Percentiles rank a stretch among this genome's conserved stretches.
phyloP scores from a whole-genome alignment of 2,797 vertebrate genomes.

The Dallia pectoralis region DNA sequence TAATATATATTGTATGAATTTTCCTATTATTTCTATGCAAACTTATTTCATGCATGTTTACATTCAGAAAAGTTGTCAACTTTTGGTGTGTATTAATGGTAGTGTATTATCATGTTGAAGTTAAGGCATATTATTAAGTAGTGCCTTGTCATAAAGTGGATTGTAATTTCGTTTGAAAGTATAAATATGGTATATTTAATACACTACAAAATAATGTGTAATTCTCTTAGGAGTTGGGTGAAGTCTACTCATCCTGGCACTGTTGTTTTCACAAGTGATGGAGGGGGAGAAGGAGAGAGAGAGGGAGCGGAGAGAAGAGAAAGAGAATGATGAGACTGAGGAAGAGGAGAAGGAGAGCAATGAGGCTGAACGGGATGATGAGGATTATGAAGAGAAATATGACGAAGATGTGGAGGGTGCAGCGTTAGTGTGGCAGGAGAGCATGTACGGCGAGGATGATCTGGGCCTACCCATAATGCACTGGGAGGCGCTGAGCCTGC shows the following conservation, averaged over 20 bases:
- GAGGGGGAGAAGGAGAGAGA: conserved; percentile 72
- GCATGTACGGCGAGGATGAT: conserved; percentile 59
- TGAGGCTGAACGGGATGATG: conserved; percentile 43
- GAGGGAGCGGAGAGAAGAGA: conserved; percentile 68
- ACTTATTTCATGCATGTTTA: too few relatives aligned
- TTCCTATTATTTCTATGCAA: too few relatives aligned
- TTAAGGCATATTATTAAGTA: background rate
- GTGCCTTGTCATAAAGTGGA: background rate
- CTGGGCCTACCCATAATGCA: conserved; percentile 80
- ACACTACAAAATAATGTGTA: background rate
- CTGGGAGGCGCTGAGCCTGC: conserved; percentile 78
- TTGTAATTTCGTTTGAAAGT: background rate
- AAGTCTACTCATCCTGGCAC: background rate
- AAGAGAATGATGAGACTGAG: conserved; percentile 72
- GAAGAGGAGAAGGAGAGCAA: conserved; percentile 44
- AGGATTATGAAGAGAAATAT: conserved; percentile 44
- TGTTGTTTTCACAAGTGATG: conserved; percentile 43
- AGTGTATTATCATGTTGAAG: too few relatives aligned
- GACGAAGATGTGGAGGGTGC: conserved; percentile 67
- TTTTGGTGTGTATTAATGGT: too few relatives aligned
- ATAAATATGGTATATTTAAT: background rate
- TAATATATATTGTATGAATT: too few relatives aligned
- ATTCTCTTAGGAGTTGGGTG: background rate
- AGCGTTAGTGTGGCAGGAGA: conserved; percentile 70
- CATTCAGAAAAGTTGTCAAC: too few relatives aligned